phyloP scores from a whole-genome alignment of 2,888 invertebrate species.

The Xestia rhomboidea region DNA sequence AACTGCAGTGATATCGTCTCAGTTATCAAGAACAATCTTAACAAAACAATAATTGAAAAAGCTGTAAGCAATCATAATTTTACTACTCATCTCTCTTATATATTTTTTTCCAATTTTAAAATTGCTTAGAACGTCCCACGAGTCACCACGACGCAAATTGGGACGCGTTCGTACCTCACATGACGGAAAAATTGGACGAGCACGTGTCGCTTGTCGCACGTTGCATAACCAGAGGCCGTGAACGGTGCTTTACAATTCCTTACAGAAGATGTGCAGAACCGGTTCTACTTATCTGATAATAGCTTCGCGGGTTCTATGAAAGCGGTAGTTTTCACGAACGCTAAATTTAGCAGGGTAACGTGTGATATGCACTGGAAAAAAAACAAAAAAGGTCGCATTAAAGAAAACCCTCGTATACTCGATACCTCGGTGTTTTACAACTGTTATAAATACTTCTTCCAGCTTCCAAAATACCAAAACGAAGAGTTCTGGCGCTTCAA shows the following conservation, averaged over 20 bases:
- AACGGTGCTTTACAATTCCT: background rate
- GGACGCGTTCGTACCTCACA: background rate
- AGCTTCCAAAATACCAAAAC: conserved; percentile 82
- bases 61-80: conserved; percentile 71
- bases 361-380: background rate
- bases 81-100: background rate
- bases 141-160: background rate
- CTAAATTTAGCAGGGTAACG: background rate
- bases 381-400: background rate
- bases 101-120: background rate
- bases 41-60: conserved; percentile 70
- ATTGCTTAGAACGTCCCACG: background rate
- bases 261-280: background rate
- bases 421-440: background rate
- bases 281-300: background rate
- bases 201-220: background rate
- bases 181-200: background rate
- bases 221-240: background rate
- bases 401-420: background rate
- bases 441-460: conserved; percentile 19
- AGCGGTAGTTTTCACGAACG: background rate
- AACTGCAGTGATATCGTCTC: conserved; percentile 75
- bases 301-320: background rate
- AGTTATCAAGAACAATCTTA: conserved; percentile 71
- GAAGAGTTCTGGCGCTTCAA: conserved; percentile 87